Evolutionary conservation across 1,140 invertebrate species (phyloP).

Genomic region (Brachionus koreanus): DNA sequence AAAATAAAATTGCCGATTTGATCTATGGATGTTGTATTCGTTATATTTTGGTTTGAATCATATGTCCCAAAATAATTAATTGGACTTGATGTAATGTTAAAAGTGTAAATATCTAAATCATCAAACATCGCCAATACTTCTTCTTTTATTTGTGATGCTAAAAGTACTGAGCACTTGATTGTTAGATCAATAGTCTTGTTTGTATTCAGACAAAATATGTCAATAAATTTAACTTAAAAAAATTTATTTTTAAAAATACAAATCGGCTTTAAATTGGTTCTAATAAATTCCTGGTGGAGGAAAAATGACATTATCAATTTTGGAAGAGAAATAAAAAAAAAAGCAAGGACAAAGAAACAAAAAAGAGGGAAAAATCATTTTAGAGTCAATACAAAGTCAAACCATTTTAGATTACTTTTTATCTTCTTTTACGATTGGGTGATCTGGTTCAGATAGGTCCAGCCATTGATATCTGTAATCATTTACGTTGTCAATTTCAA

Average conservation of each 20-base stretch:
- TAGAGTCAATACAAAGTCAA: no score
- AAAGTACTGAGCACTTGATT: neutral
- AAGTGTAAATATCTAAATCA: neutral
- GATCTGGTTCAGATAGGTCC: no score
- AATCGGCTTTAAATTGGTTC: no score
- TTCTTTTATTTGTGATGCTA: neutral
- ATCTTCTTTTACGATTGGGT: no score
- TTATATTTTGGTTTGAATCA: neutral
- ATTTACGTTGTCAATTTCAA: no score
- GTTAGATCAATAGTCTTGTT: conserved; percentile 1
- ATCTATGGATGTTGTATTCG: neutral
- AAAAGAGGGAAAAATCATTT: no score
- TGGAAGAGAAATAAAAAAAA: no score
- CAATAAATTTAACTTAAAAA: neutral
- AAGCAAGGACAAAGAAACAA: no score
- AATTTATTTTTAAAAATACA: neutral
- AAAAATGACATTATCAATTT: no score
- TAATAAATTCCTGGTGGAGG: no score
- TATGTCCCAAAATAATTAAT: neutral
- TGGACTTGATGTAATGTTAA: neutral
- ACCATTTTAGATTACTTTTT: no score
- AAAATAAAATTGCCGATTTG: neutral
- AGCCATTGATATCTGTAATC: no score
- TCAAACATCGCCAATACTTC: neutral
- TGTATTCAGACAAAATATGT: neutral